Percentiles rank a stretch among this genome's conserved stretches.
Conservation (phyloP, 1,140 invertebrate genomes). For the Eurosta solidaginis region DNA sequence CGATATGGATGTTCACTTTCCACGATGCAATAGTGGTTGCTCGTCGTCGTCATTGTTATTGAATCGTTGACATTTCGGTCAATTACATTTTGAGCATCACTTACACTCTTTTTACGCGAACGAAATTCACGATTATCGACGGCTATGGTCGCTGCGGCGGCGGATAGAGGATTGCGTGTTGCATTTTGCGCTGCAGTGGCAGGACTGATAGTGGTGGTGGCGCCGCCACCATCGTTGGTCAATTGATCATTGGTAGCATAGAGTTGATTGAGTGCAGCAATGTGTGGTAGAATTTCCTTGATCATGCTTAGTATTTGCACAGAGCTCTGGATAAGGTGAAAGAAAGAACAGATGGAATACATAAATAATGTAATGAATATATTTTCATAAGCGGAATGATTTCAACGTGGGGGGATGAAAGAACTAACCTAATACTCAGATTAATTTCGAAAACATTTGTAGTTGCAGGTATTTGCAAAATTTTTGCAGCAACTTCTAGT, state of each 20-base stretch:
- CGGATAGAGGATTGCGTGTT: background rate
- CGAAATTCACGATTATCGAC: constrained; percentile 36
- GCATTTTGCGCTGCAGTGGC: constrained; percentile 35
- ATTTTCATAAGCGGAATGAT: background rate
- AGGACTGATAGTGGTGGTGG: constrained; percentile 30
- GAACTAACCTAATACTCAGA: background rate
- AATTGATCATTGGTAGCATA: constrained; percentile 60
- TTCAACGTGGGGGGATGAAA: background rate
- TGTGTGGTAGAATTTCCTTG: constrained; percentile 87
- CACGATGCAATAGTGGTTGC: constrained; percentile 86
- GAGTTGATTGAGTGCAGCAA: constrained; percentile 81
- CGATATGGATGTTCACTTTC: constrained; percentile 98
- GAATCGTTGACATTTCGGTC: background rate
- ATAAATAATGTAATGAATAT: no score
- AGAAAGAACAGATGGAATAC: no score
- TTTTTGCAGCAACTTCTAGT: no score
- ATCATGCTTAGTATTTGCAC: constrained; percentile 89
- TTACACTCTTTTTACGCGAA: constrained; percentile 20
- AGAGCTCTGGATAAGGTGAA: constrained; percentile 71
- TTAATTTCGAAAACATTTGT: background rate
- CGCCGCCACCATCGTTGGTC: background rate
- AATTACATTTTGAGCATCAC: constrained; percentile 32
- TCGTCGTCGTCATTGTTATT: constrained; percentile 66
- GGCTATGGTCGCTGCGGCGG: constrained; percentile 30
- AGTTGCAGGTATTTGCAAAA: no score